Evolutionary conservation across 2,113 vertebrate species (phyloP), one percentile per base, ranked within the genome.

Genomic region (Lasiurus borealis): DNA sequence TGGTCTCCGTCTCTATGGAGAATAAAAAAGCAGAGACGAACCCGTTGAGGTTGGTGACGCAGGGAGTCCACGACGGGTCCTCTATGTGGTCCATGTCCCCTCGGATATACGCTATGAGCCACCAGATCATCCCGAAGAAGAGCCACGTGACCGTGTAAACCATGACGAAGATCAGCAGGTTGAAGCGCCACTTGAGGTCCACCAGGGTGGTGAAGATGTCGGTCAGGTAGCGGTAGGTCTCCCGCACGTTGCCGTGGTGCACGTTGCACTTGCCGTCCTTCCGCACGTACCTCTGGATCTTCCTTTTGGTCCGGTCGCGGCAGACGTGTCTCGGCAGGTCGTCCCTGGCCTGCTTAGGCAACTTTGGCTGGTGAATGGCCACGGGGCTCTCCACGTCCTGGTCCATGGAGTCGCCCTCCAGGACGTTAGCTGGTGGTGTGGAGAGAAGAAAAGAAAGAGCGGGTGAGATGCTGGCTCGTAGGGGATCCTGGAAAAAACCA

Each of bases 221-320:
- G 4, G 99, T 99, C 98, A 99, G 98, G 96, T 99, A 99, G 48
- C 99, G 99, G 95, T 99, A 99, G 25, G 98, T 99, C 99, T 99
- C 99, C 80, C 99, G 96, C 52, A 99, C 99, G 4, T 99, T 99
- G 81, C 99, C 99, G 0, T 99, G 99, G 90, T 99, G 99, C 72
- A 99, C 99, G 72, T 99, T 99, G 98, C 99, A 99, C 86, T 99
- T 99, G 6, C 99, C 99, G 0, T 99, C 99, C 94, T 99, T 99
- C 97, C 99, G 98, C 95, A 99, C 99, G 5, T 99, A 99, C 95
- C 99, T 99, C 98, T 99, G 99, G 98, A 99, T 98, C 98, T 98
- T 99, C 84, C 98, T 98, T 97, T 99, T 99, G 83, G 93, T 96
- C n/a, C 98, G 98, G 85, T 99, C 99, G 19, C 99, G 98, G 95